A percentile compares a stretch with the other conserved stretches of the same genome.
Evolutionary conservation across 1,140 invertebrate genomes (phyloP).

Genomic region (Vollenhovia emeryi): DNA sequence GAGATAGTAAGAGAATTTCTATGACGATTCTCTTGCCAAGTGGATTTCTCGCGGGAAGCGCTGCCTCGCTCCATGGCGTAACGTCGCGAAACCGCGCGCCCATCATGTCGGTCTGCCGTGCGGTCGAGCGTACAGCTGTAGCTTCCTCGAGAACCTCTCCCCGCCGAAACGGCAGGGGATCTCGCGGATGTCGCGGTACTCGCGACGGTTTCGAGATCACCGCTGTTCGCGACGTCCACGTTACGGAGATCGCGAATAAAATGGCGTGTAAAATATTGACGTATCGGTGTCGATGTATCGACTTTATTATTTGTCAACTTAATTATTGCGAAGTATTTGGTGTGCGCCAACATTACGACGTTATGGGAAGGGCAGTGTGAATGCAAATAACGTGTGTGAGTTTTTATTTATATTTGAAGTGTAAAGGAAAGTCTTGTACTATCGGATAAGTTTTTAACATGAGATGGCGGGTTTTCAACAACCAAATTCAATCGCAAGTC

Average conservation of each 20-base stretch:
- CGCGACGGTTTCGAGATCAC: background rate
- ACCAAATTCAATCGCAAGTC: too few relatives aligned
- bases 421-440: too few relatives aligned
- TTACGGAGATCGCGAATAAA: background rate
- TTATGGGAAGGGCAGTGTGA: background rate
- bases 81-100: background rate
- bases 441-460: too few relatives aligned
- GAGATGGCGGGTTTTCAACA: too few relatives aligned
- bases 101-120: background rate
- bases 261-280: too few relatives aligned
- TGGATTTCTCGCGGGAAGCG: background rate
- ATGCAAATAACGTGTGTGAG: background rate
- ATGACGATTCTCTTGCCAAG: background rate
- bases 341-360: background rate
- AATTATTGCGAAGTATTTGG: background rate
- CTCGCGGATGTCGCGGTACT: background rate
- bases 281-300: background rate
- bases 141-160: background rate
- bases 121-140: too few relatives aligned
- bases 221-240: background rate
- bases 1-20: conserved; percentile 96
- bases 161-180: background rate
- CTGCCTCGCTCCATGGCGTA: background rate
- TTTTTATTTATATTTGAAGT: background rate
- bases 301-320: background rate